phyloP scores from a whole-genome alignment of 30 jellyfish, hydroid and myxozoan species.

The Hydractinia echinata region DNA sequence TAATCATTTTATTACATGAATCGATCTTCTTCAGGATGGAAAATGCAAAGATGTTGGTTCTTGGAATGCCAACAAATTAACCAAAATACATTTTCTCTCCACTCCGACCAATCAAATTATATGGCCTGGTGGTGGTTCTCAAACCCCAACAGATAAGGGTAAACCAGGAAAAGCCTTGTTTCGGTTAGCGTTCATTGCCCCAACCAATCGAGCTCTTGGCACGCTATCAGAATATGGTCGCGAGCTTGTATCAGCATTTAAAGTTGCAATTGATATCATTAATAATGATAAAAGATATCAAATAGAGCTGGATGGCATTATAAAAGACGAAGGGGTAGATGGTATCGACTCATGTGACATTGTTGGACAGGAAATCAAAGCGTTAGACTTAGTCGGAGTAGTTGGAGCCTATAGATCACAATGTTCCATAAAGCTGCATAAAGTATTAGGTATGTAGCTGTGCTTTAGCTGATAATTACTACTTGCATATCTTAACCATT shows the following conservation, averaged over 20 bases:
- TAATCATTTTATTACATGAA: neutral
- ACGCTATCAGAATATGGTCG: conserved; percentile 57
- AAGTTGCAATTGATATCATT: conserved; percentile 86
- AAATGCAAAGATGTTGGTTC: conserved; percentile 52
- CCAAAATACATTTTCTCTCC: conserved; percentile 32
- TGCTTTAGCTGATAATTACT: neutral
- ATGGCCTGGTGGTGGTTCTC: conserved; percentile 97
- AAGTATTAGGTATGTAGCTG: conserved; percentile 59
- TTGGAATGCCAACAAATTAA: conserved; percentile 70
- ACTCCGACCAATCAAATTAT: conserved; percentile 58
- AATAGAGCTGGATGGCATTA: conserved; percentile 68
- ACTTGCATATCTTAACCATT: neutral
- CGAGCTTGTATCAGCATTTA: conserved; percentile 93
- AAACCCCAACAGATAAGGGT: conserved; percentile 91
- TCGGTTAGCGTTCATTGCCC: conserved; percentile 88
- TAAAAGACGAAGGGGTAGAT: conserved; percentile 87
- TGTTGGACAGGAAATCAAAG: conserved; percentile 60
- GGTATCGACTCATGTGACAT: conserved; percentile 58
- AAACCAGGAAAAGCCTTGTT: conserved; percentile 93
- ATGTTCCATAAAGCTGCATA: conserved; percentile 74
- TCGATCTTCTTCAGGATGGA: conserved; percentile 19
- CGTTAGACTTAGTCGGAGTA: conserved; percentile 61
- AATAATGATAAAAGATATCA: conserved; percentile 60
- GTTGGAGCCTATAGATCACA: conserved; percentile 94
- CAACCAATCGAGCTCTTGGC: conserved; percentile 81